Conservation (phyloP, 64 coral and sea anemone genomes). For the Platygyra sinensis region DNA sequence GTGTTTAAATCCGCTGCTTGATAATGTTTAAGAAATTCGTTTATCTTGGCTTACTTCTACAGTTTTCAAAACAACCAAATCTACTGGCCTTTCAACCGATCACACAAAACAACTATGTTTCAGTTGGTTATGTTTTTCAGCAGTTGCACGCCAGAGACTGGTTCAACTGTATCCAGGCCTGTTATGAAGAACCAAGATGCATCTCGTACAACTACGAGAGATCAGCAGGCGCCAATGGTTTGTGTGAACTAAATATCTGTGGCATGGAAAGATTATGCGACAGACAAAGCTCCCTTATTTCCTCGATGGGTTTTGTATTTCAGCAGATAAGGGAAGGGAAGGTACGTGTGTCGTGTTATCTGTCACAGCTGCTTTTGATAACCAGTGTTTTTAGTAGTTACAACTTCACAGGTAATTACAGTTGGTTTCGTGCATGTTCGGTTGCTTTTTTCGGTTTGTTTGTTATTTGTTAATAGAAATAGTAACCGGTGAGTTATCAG, state of each 20-base stretch:
- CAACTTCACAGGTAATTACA: too few species aligned
- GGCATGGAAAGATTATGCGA: background rate
- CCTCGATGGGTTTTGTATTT: background rate
- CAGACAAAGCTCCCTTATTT: background rate
- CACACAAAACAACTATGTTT: background rate
- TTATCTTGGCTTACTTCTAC: background rate
- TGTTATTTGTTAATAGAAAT: too few species aligned
- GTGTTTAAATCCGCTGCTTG: background rate
- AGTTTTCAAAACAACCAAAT: background rate
- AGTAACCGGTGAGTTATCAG: too few species aligned
- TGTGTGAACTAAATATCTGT: background rate
- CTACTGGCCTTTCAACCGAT: background rate
- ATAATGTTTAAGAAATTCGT: background rate
- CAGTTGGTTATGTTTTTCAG: background rate
- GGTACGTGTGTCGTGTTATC: background rate
- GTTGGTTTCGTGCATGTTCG: too few species aligned
- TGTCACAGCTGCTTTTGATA: too few species aligned
- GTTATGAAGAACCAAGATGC: background rate
- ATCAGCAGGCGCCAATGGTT: background rate
- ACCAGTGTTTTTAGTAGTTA: too few species aligned
- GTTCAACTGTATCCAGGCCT: background rate
- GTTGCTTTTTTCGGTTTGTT: too few species aligned
- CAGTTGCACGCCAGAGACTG: background rate
- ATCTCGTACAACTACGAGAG: background rate
- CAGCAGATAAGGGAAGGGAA: background rate